Evolutionary conservation across 2,797 vertebrate genomes (phyloP), one percentile per base, ranked within the genome.

Genomic region (Thunnus albacares): DNA sequence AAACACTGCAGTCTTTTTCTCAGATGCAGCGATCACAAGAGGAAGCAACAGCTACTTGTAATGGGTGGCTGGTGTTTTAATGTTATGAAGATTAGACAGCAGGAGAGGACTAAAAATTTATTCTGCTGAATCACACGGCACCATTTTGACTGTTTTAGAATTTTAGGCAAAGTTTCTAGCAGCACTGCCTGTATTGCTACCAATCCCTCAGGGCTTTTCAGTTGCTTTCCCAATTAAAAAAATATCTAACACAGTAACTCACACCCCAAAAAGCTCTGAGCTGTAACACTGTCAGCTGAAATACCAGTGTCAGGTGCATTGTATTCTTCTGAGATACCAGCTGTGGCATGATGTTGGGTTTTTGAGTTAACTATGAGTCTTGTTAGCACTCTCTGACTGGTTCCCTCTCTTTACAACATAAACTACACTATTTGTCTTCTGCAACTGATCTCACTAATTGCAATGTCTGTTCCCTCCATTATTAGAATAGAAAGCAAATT

Each of bases 61-160:
- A 71, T 75, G 84, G 78, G 78, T 87, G 84, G 79, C 75, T 79
- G 72, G 17, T 82, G 71, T 81, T 86, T 86, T 82, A 76, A 81
- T 80, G 70, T 71, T 51, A n/a, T 45, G 51, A 66, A 77, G 57
- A 71, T 82, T 49, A 77, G 20, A 60, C 57, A 59, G 75, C 33
- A 12, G 47, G 33, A 35, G 35, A 53, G 61, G 62, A 64, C 62
- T 64, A 69, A 13, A 22, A 72, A 74, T 87, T 81, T 67, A 55
- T 72, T 82, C 55, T 77, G 62, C 67, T 75, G 71, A 87, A 73
- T 80, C 79, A 85, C 66, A 70, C 47, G 17, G 13, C 1, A n/a
- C 22, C 20, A 28, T 77, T 77, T 84, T 52, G 26, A 53, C 68
- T 45, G 35, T 80, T 81, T 74, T 64, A 38, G 18, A 55, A 35